Evolutionary conservation across 2,113 vertebrate genomes (phyloP).

Genomic region (Corydoras sp.): DNA sequence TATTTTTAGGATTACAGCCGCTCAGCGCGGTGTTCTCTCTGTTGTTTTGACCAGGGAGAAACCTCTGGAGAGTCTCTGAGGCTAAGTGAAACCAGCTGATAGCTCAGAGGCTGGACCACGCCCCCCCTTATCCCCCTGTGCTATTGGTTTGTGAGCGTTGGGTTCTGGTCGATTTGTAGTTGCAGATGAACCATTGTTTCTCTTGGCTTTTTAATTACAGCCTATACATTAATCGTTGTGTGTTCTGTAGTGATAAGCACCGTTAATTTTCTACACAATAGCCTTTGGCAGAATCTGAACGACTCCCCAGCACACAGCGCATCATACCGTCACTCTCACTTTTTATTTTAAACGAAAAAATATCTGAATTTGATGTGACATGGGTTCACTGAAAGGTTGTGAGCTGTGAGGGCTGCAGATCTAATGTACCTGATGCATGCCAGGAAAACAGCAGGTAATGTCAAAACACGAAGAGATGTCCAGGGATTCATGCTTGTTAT

Average conservation of each 20-base stretch:
- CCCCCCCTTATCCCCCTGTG: conserved; percentile 37
- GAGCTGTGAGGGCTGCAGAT: no score
- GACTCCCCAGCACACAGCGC: background rate
- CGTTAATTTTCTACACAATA: background rate
- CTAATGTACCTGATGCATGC: no score
- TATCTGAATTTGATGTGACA: no score
- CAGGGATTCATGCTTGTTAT: no score
- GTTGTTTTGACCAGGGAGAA: conserved; percentile 38
- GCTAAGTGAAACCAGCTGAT: conserved; percentile 59
- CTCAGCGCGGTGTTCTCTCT: conserved; percentile 11
- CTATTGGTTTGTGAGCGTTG: conserved; percentile 38
- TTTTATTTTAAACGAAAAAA: no score
- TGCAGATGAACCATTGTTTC: conserved; percentile 11
- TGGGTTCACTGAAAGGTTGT: no score
- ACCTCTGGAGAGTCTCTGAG: conserved; percentile 41
- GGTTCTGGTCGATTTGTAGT: conserved; percentile 45
- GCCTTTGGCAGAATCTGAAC: background rate
- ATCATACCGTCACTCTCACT: background rate
- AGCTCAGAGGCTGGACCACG: conserved; percentile 25
- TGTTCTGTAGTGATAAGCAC: background rate
- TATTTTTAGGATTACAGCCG: conserved; percentile 8
- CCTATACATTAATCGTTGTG: background rate
- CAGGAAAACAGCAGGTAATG: no score
- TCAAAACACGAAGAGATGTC: no score
- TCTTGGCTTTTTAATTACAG: conserved; percentile 48